phyloP scores from a whole-genome alignment of 2,888 invertebrate genomes.

The Acanthosepion esculentum region DNA sequence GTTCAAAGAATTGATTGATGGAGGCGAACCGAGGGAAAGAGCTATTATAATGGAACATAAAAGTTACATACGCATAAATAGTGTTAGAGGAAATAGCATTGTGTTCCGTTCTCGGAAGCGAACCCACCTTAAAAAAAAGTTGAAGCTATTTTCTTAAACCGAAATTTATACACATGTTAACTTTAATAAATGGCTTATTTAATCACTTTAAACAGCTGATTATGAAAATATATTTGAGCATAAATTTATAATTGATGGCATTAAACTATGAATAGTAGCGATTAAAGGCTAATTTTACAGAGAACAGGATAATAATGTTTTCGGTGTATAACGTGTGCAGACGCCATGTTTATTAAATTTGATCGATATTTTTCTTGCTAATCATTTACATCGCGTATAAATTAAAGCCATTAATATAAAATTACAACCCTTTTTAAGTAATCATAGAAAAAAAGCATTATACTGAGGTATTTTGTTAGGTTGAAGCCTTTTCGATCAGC shows the following conservation, averaged over 20 bases:
- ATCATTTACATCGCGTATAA: neutral
- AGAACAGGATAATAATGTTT: neutral
- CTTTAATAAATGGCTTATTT: neutral
- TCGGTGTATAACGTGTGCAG: neutral
- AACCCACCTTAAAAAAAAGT: neutral
- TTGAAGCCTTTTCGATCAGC: neutral
- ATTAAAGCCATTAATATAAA: neutral
- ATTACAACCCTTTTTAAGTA: neutral
- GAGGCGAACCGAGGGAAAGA: neutral
- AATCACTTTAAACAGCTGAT: neutral
- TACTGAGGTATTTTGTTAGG: neutral
- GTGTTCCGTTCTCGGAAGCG: neutral
- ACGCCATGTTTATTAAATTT: neutral
- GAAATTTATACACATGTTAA: constrained; percentile 1
- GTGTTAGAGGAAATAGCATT: neutral
- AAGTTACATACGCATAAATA: neutral
- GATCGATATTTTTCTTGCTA: neutral
- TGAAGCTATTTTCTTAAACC: neutral
- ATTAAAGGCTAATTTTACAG: neutral
- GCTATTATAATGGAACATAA: neutral
- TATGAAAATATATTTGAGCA: neutral
- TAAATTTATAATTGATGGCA: neutral
- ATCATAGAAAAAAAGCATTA: neutral
- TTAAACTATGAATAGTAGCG: neutral
- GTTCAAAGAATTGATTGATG: neutral